Conservation (phyloP, 2,797 vertebrate species). For the Sebastes goodei region DNA sequence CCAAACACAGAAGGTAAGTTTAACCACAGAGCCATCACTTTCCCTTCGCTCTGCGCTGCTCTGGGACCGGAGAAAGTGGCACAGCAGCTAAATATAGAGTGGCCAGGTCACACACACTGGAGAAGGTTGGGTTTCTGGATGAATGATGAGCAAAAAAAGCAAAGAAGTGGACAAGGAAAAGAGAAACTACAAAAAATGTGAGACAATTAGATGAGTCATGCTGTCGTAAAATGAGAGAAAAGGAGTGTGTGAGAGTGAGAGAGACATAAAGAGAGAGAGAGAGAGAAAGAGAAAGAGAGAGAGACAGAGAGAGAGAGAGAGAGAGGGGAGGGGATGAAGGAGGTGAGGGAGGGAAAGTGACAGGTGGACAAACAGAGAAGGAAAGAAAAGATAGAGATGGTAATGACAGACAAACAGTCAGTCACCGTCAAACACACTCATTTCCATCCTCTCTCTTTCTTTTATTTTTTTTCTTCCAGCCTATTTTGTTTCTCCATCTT, state of each 20-base stretch:
- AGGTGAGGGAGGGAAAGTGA: not conserved
- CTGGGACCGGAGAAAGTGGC: constrained; percentile 68
- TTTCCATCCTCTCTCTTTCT: not conserved
- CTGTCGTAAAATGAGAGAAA: not conserved
- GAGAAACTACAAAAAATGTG: not conserved
- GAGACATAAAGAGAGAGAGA: not conserved
- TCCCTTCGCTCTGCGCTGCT: constrained; percentile 46
- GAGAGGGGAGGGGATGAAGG: too few relatives aligned
- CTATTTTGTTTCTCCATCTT: too few relatives aligned
- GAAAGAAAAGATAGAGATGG: not conserved
- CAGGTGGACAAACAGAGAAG: constrained; percentile 5
- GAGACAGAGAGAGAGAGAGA: not conserved
- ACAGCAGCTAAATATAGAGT: constrained; percentile 74
- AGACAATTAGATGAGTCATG: constrained; percentile 1
- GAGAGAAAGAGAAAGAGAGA: not conserved
- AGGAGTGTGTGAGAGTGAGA: not conserved
- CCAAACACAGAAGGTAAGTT: constrained; percentile 33
- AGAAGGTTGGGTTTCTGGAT: constrained; percentile 24
- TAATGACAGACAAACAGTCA: not conserved
- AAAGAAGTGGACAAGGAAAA: not conserved
- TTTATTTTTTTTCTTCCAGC: not conserved
- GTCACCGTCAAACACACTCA: not conserved
- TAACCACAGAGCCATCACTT: constrained; percentile 32
- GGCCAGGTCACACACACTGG: constrained; percentile 39
- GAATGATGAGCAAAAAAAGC: constrained; percentile 8